phyloP scores from a whole-genome alignment of 1,140 invertebrate species.

The Mycetomoellerius zeteki region DNA sequence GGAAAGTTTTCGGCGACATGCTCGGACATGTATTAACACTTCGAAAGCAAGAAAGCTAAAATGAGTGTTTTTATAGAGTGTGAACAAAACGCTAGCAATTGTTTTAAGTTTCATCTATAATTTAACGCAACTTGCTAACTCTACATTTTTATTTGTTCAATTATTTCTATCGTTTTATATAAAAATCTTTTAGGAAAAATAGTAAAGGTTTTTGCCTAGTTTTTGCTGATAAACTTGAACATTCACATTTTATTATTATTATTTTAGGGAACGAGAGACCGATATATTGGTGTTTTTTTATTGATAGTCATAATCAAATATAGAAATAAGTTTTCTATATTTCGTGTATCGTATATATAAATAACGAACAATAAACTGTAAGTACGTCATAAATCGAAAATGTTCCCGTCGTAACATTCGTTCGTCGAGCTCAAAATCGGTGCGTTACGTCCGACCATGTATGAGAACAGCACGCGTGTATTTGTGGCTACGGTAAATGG shows the following conservation, averaged over 20 bases:
- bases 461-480: not conserved
- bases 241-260: slow-evolving; percentile 1
- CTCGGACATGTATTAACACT: slow-evolving; percentile 9
- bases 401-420: slow-evolving; percentile 17
- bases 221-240: not conserved
- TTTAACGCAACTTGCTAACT: not conserved
- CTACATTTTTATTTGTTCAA: not conserved
- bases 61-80: not conserved
- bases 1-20: slow-evolving; percentile 3
- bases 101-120: not conserved
- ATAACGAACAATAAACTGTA: slow-evolving; percentile 18
- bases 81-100: not conserved
- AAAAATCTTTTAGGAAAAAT: not conserved
- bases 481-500: slow-evolving; percentile 35
- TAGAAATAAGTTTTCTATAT: slow-evolving; percentile 19
- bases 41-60: not conserved
- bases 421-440: not conserved
- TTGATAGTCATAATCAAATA: not conserved
- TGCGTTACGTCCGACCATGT: not conserved
- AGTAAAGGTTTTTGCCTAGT: not conserved
- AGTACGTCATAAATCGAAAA: slow-evolving; percentile 12
- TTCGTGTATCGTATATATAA: not conserved
- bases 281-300: slow-evolving; percentile 6
- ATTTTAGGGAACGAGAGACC: not conserved
- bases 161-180: not conserved